Base-by-base conservation (phyloP, 2,888 invertebrate species). In the Polietes domitor region DNA sequence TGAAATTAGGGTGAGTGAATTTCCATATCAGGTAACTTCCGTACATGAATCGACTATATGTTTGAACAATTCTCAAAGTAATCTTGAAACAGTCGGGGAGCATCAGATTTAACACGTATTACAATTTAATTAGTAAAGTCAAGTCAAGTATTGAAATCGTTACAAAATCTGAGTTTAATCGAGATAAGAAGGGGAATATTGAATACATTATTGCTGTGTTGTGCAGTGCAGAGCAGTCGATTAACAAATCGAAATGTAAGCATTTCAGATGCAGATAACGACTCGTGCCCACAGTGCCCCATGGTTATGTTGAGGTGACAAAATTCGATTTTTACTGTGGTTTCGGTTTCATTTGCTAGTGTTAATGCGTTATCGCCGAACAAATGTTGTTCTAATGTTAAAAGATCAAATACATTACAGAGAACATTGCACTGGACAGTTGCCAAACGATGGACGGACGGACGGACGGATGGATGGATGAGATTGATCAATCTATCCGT, bases 391-490 rank as follows among this genome's bases (percentile, higher is more conserved):
- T 41, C 32, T 10, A 41, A 41, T n/a, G 78, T 74, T 43, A 78
- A 55, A 71, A 71, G 63, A 61, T 75, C 63, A 71, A 82, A 63
- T n/a, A 41, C 71, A 65, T 55, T 75, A 74, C 73, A 74, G 81
- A 70, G 77, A 73, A n/a, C 81, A 61, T 68, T 78, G 71, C 71
- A 63, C 75, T 71, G 43, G 43, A 47, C 32, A 75, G n/a, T 71
- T 63, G 53, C 41, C 43, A 78, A 53, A 15, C 10, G 26, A 58
- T 58, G 12, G 26, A 15, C 26, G 58, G 26, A 21, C 21, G 19
- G 21, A 21, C 17, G n/a, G 50, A 50, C n/a, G 15, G 43, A 15
- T 3, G n/a, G 43, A 43, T 43, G n/a, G 43, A n/a, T 43, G 50
- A 5, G 50, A n/a, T 50, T 6, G 50, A 50, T 53, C 17, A 4